Evolutionary conservation across 2,888 invertebrate genomes (phyloP).

Genomic region (Caenorhabditis sp.): DNA sequence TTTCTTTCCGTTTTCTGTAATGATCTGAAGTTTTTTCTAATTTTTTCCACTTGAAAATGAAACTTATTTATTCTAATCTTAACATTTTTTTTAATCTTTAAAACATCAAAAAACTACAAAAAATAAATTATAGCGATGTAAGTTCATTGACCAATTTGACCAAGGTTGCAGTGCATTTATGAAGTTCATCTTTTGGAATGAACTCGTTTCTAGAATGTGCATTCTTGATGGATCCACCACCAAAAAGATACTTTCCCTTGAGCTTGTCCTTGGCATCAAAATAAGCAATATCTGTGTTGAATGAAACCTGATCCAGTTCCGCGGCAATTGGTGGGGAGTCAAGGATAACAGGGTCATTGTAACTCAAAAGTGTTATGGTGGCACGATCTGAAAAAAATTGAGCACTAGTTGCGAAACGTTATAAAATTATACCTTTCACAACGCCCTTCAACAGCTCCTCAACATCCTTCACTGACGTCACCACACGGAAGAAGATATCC

Average conservation of each 20-base stretch:
- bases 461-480: conserved; percentile 68
- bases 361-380: conserved; percentile 56
- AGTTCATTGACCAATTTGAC: conserved; percentile 50
- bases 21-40: background rate
- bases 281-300: conserved; percentile 81
- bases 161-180: conserved; percentile 58
- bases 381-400: conserved; percentile 44
- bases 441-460: conserved; percentile 37
- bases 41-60: conserved; percentile 2
- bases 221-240: conserved; percentile 79
- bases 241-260: conserved; percentile 77
- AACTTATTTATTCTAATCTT: conserved; percentile 7
- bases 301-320: conserved; percentile 66
- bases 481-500: conserved; percentile 72
- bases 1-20: conserved; percentile 13
- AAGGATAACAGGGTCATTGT: conserved; percentile 70
- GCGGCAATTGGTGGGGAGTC: conserved; percentile 63
- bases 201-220: conserved; percentile 79
- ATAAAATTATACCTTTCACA: conserved; percentile 59
- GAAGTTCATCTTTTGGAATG: conserved; percentile 71
- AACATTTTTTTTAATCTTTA: background rate
- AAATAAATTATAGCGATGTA: conserved; percentile 9
- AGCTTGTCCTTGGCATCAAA: conserved; percentile 70
- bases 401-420: background rate
- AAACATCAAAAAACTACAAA: too few species aligned